Evolutionary conservation across 2,888 invertebrate genomes (phyloP).

Genomic region (Spicauda simplicius): DNA sequence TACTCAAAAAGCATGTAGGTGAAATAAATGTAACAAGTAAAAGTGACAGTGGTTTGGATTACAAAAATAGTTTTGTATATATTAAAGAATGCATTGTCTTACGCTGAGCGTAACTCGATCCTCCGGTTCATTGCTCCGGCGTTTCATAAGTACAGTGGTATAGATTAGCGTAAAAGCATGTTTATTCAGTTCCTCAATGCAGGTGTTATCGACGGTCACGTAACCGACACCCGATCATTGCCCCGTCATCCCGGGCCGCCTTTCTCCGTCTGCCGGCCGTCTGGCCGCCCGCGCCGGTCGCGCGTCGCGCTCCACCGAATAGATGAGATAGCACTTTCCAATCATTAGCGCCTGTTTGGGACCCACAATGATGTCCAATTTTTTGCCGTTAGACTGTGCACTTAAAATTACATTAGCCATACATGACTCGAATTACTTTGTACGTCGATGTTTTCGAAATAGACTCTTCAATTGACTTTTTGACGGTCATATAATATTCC

Average conservation of each 20-base stretch:
- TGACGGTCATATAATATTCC: neutral
- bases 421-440: neutral
- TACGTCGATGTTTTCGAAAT: neutral
- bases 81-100: neutral
- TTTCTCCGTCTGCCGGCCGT: conserved; percentile 75
- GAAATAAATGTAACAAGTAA: no score
- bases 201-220: conserved; percentile 27
- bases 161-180: conserved; percentile 1
- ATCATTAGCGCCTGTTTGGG: conserved; percentile 26
- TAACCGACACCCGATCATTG: conserved; percentile 54
- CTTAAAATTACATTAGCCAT: conserved; percentile 3
- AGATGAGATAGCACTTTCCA: conserved; percentile 32
- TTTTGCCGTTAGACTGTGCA: neutral
- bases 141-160: neutral
- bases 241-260: conserved; percentile 52
- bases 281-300: conserved; percentile 51
- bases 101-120: neutral
- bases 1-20: no score
- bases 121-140: neutral
- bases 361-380: conserved; percentile 1
- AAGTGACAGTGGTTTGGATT: neutral
- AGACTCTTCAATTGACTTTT: neutral
- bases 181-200: conserved; percentile 1
- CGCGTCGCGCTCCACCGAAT: conserved; percentile 31
- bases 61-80: neutral